Base-by-base conservation (phyloP, 2,888 invertebrate genomes). In the Dynastes tityus region DNA sequence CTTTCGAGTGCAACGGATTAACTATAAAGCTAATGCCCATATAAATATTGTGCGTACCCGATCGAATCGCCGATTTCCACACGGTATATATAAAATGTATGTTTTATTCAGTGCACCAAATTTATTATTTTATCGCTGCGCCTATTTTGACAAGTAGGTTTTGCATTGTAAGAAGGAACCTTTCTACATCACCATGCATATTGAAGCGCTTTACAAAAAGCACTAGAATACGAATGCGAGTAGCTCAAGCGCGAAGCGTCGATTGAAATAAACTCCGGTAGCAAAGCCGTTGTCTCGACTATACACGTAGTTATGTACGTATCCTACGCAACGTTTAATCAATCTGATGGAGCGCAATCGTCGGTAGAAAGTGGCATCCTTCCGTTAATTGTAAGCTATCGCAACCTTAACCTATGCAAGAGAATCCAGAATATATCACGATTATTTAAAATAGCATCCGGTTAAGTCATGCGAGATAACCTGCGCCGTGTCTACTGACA, bases 321-420 rank as follows among this genome's bases (percentile, higher is more conserved):
- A 16, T 40, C 63, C 63, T 74, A 65, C 58, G 79, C 68, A 74
- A 49, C 68, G 49, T 64, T 22, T 79, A 77, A 79, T 80, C 80
- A 78, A 63, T 80, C 79, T 40, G 68, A 68, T 58, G 77, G 79
- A 80, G 75, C 61, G 79, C 76, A 79, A 80, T 80, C 64, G 70
- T 64, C 63, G 78, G 78, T 82, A 82, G 80, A 80, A 80, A 80
- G 79, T 80, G 70, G 77, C 76, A 81, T 81, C 80, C 81, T 82
- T 82, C 82, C 82, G 82, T 78, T 82, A 80, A 80, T 83, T 83
- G 83, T 80, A 79, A 78, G 77, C 73, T 74, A 74, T 55, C 40
- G 79, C 82, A 83, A 83, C 83, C 83, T 83, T 83, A 83, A 82
- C 83, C 83, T 83, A 83, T 83, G 79, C 80, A 81, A 74, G 45